These are phyloP conservation scores for Diarsia mendica DNA, from an alignment of 2,888 invertebrate species.

Conservation along the genomic window DNA sequence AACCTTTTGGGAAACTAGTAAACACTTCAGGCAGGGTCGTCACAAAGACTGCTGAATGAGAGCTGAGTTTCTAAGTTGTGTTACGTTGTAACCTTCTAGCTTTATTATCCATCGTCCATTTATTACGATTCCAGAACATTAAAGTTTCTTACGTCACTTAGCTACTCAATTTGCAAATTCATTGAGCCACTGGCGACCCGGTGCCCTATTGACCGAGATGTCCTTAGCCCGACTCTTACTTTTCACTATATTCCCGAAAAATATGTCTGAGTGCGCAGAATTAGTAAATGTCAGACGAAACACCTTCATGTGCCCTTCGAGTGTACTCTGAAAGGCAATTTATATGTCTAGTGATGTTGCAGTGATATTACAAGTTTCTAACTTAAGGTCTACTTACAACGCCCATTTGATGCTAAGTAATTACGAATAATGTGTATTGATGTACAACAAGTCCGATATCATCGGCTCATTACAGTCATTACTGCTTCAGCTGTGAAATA, in stretches of 20 bases:
- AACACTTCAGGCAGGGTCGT: neutral
- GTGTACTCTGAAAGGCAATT: slow-evolving; percentile 40
- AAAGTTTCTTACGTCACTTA: neutral
- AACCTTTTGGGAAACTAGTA: slow-evolving; percentile 7
- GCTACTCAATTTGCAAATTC: neutral
- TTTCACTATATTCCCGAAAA: slow-evolving; percentile 48
- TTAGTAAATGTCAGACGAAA: slow-evolving; percentile 62
- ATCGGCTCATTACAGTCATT: slow-evolving; percentile 13
- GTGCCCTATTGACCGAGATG: slow-evolving; percentile 42
- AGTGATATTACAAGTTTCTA: slow-evolving; percentile 38
- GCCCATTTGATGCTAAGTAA: slow-evolving; percentile 28
- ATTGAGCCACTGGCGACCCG: slow-evolving; percentile 10
- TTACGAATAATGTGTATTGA: slow-evolving; percentile 20
- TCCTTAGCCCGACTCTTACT: slow-evolving; percentile 40
- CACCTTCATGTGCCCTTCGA: slow-evolving; percentile 69
- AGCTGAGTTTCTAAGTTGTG: slow-evolving; percentile 10
- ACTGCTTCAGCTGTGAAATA: slow-evolving; percentile 8
- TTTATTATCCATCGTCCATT: neutral
- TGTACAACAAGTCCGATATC: slow-evolving; percentile 9
- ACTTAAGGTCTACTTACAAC: no score
- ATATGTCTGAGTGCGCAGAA: slow-evolving; percentile 49
- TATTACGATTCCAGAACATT: neutral
- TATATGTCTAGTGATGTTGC: slow-evolving; percentile 31
- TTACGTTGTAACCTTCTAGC: slow-evolving; percentile 22
- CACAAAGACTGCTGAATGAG: slow-evolving; percentile 17